Evolutionary conservation across 2,888 invertebrate species (phyloP).

Genomic region (Julus scanicus): DNA sequence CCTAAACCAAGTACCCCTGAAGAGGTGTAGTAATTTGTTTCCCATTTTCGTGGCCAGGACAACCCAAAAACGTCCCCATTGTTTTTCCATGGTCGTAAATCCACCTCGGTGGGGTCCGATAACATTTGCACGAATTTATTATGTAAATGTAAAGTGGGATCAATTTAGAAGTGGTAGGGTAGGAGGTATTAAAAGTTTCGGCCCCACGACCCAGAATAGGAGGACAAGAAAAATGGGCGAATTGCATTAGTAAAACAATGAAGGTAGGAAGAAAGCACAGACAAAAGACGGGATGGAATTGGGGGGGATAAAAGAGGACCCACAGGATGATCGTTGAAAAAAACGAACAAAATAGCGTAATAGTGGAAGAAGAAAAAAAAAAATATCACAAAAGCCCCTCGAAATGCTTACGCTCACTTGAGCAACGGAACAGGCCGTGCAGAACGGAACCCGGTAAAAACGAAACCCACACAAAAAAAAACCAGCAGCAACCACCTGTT

Average conservation of each 20-base stretch:
- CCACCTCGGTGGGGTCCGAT: too few species aligned
- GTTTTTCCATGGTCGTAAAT: too few species aligned
- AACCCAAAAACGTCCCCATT: too few species aligned
- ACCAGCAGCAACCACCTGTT: conserved; percentile 12
- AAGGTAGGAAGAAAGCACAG: neutral
- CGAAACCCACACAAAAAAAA: neutral
- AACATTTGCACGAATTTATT: neutral
- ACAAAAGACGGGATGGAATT: conserved; percentile 33
- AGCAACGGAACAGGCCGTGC: too few species aligned
- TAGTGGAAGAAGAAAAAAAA: conserved; percentile 15
- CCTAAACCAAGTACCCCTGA: too few species aligned
- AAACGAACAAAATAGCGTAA: neutral
- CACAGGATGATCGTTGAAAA: conserved; percentile 20
- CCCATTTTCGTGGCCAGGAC: too few species aligned
- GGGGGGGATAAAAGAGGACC: conserved; percentile 23
- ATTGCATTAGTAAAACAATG: neutral
- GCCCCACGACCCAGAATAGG: neutral
- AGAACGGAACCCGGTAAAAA: too few species aligned
- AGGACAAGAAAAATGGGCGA: neutral
- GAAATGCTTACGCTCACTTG: conserved; percentile 33
- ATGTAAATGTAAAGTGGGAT: conserved; percentile 17
- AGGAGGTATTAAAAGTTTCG: neutral
- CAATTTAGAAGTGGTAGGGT: too few species aligned
- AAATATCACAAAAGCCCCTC: neutral
- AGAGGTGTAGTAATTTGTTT: too few species aligned